Conservation (phyloP, 2,113 vertebrate genomes). For the Orcinus orca region DNA sequence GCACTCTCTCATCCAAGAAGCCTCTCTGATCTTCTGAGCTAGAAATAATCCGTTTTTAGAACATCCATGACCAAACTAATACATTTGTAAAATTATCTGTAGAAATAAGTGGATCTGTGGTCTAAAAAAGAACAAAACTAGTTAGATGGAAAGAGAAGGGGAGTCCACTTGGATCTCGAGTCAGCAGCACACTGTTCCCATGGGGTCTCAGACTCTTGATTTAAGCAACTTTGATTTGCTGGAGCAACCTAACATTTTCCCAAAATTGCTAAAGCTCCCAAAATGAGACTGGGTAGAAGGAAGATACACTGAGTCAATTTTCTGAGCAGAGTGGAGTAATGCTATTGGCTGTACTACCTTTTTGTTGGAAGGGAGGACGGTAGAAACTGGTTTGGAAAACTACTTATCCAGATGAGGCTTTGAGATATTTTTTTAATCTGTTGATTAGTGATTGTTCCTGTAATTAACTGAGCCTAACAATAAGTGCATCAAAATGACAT, state of each 20-base stretch:
- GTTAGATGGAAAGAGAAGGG: not conserved
- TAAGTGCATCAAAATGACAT: not conserved
- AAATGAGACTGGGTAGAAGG: not conserved
- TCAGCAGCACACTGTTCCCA: not conserved
- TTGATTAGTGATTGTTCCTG: not conserved
- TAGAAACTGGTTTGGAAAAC: not conserved
- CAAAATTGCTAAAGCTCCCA: not conserved
- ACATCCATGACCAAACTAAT: not conserved
- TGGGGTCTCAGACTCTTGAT: not conserved
- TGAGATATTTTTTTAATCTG: not conserved
- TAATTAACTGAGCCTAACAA: not conserved
- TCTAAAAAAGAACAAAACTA: not conserved
- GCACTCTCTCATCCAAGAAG: not conserved
- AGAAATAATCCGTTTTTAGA: not conserved
- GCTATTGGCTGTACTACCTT: not conserved
- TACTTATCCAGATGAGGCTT: not conserved
- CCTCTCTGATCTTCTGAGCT: not conserved
- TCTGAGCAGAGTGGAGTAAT: not conserved
- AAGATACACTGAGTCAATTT: not conserved
- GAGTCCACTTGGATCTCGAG: not conserved
- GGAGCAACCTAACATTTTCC: not conserved
- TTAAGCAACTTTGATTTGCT: not conserved
- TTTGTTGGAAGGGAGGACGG: not conserved
- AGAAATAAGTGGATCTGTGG: not conserved
- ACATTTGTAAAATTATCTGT: not conserved